Conservation (phyloP, 1,140 invertebrate species). For the Monomorium pharaonis region DNA sequence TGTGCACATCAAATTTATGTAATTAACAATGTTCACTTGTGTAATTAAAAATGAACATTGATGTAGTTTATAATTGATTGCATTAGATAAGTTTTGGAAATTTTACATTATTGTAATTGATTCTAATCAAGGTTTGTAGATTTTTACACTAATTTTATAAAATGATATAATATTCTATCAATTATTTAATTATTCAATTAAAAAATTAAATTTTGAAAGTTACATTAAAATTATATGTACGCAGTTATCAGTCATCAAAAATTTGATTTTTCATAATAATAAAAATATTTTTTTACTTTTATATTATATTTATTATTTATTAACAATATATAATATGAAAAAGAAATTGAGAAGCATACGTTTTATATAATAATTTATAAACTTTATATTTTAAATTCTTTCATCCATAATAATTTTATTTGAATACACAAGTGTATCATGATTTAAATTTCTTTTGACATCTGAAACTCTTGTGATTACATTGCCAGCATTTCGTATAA, state of each 20-base stretch:
- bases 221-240: not conserved
- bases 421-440: not conserved
- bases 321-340: slow-evolving; percentile 1
- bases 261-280: not conserved
- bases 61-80: not conserved
- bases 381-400: not conserved
- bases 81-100: not conserved
- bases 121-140: not conserved
- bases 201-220: not conserved
- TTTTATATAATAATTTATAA: not conserved
- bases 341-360: not conserved
- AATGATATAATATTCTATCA: not conserved
- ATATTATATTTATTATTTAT: not conserved
- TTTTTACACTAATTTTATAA: not conserved
- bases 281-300: not conserved
- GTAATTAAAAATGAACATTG: not conserved
- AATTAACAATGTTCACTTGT: not conserved
- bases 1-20: not conserved
- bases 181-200: slow-evolving; percentile 9
- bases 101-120: not conserved
- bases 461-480: not conserved
- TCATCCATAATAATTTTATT: slow-evolving; percentile 2
- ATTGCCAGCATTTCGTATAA: slow-evolving; percentile 11
- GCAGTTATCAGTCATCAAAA: not conserved
- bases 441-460: not conserved